Conservation (phyloP, 35 echinoderm and acorn worm species). For the Heliocidaris erythrogramma region DNA sequence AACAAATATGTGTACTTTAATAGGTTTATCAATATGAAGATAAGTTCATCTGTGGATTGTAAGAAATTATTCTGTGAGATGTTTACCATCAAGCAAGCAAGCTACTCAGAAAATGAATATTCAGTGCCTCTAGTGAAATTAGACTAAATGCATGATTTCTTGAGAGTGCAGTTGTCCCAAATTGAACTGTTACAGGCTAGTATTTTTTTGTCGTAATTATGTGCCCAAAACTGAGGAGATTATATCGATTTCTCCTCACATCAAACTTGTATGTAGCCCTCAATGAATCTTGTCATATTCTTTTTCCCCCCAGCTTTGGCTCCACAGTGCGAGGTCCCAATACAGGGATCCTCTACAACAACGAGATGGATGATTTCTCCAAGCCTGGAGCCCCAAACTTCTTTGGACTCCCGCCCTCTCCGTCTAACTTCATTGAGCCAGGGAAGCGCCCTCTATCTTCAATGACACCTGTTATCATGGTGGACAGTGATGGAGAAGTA, state of each 20-base stretch:
- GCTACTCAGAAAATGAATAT: no score
- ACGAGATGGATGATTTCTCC: conserved; percentile 92
- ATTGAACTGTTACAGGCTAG: background rate
- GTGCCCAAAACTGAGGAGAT: background rate
- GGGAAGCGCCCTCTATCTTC: conserved; percentile 83
- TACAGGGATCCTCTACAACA: conserved; percentile 92
- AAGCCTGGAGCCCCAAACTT: conserved; percentile 53
- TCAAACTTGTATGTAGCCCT: background rate
- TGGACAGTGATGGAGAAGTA: conserved; percentile 41
- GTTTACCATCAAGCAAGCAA: no score
- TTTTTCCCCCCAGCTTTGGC: conserved; percentile 65
- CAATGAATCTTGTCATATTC: background rate
- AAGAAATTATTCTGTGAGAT: no score
- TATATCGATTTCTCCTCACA: background rate
- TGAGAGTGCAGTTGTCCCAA: background rate
- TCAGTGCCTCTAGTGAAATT: no score
- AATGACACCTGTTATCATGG: conserved; percentile 67
- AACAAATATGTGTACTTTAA: no score
- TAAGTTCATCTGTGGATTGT: no score
- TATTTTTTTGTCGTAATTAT: background rate
- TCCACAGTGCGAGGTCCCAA: conserved; percentile 64
- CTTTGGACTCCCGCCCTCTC: conserved; percentile 71
- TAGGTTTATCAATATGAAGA: no score
- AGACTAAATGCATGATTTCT: no score
- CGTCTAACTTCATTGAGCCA: conserved; percentile 72